phyloP scores from a whole-genome alignment of 2,113 vertebrate species.

The Ceyx margarethae region DNA sequence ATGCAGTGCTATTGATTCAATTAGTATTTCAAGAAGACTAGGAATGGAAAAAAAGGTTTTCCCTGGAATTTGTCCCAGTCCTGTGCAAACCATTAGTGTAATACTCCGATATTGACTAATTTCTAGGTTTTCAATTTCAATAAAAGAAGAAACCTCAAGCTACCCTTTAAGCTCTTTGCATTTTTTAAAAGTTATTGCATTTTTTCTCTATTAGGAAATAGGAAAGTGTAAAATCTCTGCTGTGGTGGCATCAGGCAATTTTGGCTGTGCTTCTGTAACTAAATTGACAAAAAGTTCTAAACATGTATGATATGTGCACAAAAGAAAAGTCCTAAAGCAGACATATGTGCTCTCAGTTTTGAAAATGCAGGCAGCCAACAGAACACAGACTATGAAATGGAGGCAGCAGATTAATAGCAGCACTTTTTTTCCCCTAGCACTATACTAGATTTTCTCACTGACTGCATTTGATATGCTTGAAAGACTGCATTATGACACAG shows the following conservation, averaged over 20 bases:
- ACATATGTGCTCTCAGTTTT: neutral
- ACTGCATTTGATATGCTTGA: neutral
- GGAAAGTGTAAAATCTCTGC: neutral
- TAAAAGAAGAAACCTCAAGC: neutral
- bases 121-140: neutral
- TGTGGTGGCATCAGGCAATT: neutral
- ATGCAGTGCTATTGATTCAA: neutral
- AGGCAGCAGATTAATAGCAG: neutral
- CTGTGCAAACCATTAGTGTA: neutral
- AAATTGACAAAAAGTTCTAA: neutral
- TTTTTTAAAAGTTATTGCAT: neutral
- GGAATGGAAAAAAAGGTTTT: neutral
- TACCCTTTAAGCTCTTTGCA: neutral
- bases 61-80: neutral
- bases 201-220: neutral
- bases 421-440: neutral
- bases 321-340: neutral
- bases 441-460: neutral
- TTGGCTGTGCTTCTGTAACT: neutral
- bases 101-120: neutral
- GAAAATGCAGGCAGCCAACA: neutral
- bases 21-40: neutral
- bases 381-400: neutral
- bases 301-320: neutral
- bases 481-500: neutral